Evolutionary conservation across 2,888 invertebrate species (phyloP), one percentile per base, ranked within the genome.

Genomic region (Antheraea yamamai): DNA sequence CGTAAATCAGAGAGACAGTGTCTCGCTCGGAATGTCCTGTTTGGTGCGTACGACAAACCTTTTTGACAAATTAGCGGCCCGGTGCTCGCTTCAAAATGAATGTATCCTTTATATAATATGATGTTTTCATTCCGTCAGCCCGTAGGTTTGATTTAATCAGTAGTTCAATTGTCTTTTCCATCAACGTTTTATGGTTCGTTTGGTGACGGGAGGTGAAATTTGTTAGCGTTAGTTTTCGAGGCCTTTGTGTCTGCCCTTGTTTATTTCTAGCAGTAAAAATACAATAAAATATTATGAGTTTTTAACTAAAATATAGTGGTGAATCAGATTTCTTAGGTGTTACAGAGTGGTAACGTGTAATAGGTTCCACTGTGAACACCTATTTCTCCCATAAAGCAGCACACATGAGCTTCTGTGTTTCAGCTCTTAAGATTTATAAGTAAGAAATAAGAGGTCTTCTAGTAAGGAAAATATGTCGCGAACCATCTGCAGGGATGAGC

Each of bases 31-130:
- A 74, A 75, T 75, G 72, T 30, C 73, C 72, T 35, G 72, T 75
- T 78, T 75, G 47, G 70, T 74, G 47, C 52, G 61, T 71, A 66
- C 75, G 77, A 58, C 75, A 75, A 74, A 66, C 72, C 74, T 76
- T 76, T 73, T 75, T 72, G 51, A 61, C 61, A 70, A 74, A 75
- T 75, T 77, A 73, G 73, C 75, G 75, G 52, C 30, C 55, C 68
- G 35, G 39, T 73, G n/a, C 18, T 18, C n/a, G 52, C 8, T 35
- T 4, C 35, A 61, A 16, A 30, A 73, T 73, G 1, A 58, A 73
- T 73, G 64, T 30, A 66, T 66, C 64, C 4, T 12, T 66, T 39
- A 70, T 35, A 70, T 39, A 35, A 39, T 70, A 70, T 70, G 39
- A 70, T 39, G 35, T 39, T 73, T 73, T 73, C 52, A 73, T 58